A percentile compares a stretch with the other conserved stretches of the same genome.
These are phyloP conservation scores for Tragelaphus strepsiceros DNA, from an alignment of 2,113 vertebrate species.

Conservation along the genomic window DNA sequence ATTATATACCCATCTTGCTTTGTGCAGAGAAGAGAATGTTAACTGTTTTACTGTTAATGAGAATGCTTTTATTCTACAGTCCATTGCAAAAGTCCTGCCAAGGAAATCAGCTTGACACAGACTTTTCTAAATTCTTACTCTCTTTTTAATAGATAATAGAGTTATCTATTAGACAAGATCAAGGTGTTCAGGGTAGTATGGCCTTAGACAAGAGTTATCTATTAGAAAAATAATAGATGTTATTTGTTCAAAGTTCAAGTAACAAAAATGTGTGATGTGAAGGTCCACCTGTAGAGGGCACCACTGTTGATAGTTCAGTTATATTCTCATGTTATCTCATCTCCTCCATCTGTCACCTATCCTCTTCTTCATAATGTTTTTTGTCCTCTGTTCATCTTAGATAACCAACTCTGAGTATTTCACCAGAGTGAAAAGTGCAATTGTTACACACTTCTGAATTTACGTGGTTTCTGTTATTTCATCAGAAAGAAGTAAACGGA, in stretches of 20 bases:
- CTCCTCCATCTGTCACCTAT: neutral
- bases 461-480: conserved; percentile 8
- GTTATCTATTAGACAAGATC: neutral
- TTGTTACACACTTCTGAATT: neutral
- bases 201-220: neutral
- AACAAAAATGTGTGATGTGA: neutral
- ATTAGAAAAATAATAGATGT: neutral
- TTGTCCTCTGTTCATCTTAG: neutral
- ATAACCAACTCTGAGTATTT: neutral
- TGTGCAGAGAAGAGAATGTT: neutral
- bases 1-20: neutral
- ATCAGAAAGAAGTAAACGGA: conserved; percentile 78
- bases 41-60: neutral
- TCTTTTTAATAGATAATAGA: neutral
- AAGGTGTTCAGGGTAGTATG: neutral
- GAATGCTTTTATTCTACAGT: neutral
- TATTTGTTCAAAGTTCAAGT: neutral
- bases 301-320: neutral
- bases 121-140: neutral
- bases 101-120: neutral
- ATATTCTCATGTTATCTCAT: neutral
- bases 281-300: neutral
- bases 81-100: neutral
- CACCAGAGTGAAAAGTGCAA: neutral
- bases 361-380: neutral